A percentile compares a stretch with the other conserved stretches of the same genome.
Conservation (phyloP, 2,113 vertebrate genomes). For the Leucopsar rothschildi region DNA sequence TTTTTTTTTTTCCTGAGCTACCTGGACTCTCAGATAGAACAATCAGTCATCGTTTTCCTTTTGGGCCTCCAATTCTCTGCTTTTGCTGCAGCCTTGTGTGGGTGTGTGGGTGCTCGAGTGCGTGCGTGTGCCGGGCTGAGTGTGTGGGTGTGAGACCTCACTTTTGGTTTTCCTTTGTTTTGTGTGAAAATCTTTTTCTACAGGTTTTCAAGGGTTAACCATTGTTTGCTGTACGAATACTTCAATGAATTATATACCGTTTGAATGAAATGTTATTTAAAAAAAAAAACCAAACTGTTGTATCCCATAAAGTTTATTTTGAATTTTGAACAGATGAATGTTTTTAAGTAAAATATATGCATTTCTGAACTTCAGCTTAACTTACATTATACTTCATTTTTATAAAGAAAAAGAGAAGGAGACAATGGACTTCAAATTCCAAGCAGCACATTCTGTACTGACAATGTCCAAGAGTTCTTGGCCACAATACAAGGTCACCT, state of each 20-base stretch:
- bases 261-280: constrained; percentile 88
- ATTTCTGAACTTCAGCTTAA: constrained; percentile 83
- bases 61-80: constrained; percentile 79
- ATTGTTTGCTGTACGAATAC: constrained; percentile 82
- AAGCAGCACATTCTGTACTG: constrained; percentile 59
- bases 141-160: constrained; percentile 74
- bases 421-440: constrained; percentile 20
- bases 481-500: constrained; percentile 21
- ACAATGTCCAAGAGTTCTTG: constrained; percentile 37
- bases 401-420: constrained; percentile 54
- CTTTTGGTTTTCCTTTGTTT: constrained; percentile 69
- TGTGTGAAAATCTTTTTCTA: constrained; percentile 82
- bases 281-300: constrained; percentile 76
- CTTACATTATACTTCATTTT: constrained; percentile 78
- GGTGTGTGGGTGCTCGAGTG: constrained; percentile 41
- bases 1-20: constrained; percentile 67
- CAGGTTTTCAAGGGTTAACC: constrained; percentile 82
- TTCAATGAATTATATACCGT: constrained; percentile 83
- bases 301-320: constrained; percentile 86
- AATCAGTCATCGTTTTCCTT: constrained; percentile 76
- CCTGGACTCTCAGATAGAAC: constrained; percentile 78
- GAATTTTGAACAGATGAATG: constrained; percentile 85
- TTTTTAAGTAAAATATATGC: constrained; percentile 89
- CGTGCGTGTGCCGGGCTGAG: constrained; percentile 30
- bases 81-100: constrained; percentile 80